Evolutionary conservation across 1,140 invertebrate species (phyloP).

Genomic region (Chymomyza costata): DNA sequence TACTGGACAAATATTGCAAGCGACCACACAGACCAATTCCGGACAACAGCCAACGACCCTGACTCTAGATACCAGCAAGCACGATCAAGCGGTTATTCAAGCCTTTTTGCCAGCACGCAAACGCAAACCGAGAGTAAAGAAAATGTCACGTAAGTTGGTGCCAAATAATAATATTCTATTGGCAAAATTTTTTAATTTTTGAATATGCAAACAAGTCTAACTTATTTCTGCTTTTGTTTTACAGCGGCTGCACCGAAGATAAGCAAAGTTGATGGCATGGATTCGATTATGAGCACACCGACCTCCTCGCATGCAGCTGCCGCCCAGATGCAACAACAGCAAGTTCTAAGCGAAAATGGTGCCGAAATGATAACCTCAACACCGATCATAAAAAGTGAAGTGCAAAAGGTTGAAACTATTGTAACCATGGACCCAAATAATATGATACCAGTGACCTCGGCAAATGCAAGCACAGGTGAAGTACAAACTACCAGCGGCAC

Average conservation of each 20-base stretch:
- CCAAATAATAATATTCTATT: background rate
- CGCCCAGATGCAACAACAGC: constrained; percentile 45
- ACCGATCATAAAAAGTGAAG: constrained; percentile 69
- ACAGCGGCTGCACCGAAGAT: constrained; percentile 68
- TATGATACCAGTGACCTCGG: constrained; percentile 65
- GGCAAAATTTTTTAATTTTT: background rate
- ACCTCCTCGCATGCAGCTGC: constrained; percentile 52
- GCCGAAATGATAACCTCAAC: constrained; percentile 54
- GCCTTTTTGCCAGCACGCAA: constrained; percentile 75
- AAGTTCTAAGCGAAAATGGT: constrained; percentile 66
- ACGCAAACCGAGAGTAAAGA: constrained; percentile 73
- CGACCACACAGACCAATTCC: constrained; percentile 64
- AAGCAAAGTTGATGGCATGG: constrained; percentile 74
- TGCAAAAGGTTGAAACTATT: constrained; percentile 68
- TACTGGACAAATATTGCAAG: constrained; percentile 65
- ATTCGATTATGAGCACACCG: constrained; percentile 64
- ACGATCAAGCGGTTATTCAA: constrained; percentile 74
- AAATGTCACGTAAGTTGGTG: constrained; percentile 65
- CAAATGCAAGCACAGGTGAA: constrained; percentile 58
- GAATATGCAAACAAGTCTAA: background rate
- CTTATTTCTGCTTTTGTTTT: background rate
- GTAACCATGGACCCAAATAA: constrained; percentile 69
- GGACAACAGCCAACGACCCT: constrained; percentile 33
- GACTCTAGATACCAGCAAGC: constrained; percentile 60
- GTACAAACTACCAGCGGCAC: constrained; percentile 54